phyloP scores from a whole-genome alignment of 2,113 vertebrate genomes.

The Anthoscopus minutus region DNA sequence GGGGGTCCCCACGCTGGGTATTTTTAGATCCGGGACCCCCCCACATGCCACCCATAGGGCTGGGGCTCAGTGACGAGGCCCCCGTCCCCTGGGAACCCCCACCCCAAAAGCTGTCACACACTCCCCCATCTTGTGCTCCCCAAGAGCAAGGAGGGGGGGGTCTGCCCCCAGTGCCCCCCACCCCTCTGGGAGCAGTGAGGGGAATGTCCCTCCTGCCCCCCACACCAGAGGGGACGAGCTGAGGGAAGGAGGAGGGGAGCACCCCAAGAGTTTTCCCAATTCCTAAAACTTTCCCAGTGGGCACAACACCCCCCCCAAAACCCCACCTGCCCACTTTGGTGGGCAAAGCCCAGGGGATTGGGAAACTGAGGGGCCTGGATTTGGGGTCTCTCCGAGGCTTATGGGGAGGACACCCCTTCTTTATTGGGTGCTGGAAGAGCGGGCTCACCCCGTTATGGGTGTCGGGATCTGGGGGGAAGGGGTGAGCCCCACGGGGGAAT shows the following conservation, averaged over 20 bases:
- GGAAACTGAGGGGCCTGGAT: too few species aligned
- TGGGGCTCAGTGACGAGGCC: background rate
- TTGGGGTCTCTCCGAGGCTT: background rate
- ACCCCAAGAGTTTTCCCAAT: background rate
- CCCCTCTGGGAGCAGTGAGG: background rate
- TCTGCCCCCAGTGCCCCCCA: background rate
- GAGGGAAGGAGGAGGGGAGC: background rate
- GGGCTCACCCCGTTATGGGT: too few species aligned
- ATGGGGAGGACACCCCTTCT: too few species aligned
- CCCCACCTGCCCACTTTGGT: background rate
- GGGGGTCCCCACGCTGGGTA: conserved; percentile 17
- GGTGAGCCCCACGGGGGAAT: too few species aligned
- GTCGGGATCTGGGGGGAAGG: too few species aligned
- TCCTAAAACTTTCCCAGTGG: background rate
- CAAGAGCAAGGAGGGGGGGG: background rate
- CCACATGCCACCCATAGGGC: background rate
- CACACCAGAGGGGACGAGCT: background rate
- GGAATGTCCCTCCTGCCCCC: background rate
- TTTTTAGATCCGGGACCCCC: conserved; percentile 64
- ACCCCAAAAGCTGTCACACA: background rate
- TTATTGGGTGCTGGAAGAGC: background rate
- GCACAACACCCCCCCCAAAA: background rate
- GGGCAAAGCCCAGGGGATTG: background rate
- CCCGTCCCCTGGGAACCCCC: background rate
- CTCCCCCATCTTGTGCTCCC: background rate